Base-by-base conservation (phyloP, 1,140 invertebrate species). In the Latrodectus geometricus region DNA sequence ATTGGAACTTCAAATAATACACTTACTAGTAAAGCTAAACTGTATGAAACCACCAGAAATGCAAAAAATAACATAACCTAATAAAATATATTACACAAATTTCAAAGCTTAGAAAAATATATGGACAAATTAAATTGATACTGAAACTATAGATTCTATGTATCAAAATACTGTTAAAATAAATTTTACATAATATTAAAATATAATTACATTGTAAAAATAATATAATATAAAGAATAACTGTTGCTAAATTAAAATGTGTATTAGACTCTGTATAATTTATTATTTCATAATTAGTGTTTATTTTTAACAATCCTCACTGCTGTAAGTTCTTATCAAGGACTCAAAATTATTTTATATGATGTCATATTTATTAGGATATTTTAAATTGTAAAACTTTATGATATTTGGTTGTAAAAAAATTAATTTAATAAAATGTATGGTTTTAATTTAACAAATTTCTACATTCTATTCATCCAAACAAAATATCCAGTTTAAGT, bases 1-100 rank as follows among this genome's bases (percentile, higher is more conserved):
- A 91, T 86, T 56, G 91, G 91, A 9, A 90, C 88, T 86, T 91
- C 91, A 83, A 91, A 90, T 5, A 88, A 88, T 56, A 91, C 69
- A 9, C 90, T 90, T 9, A 90, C 79, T 17, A 90, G 86, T 87
- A 90, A 91, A 3, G 90, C 90, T 0, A 86, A 54, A 17, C 73
- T 80, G 76, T 89, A 90, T 4, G 90, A 87, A n/a, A 90, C 50
- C 5, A 90, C 74, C 54, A 91, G 35, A 75, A 86, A 86, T 0
- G 73, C 83, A 20, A 86, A 65, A 8, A 70, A 86, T 11, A 66
- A 4, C 23, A 86, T 70, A 12, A 78, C 21, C 83, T 86, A 49
- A 8, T 54, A n/a, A 21, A 8, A n/a, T n/a, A 82, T 5, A 35
- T 35, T 35, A 35, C 35, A 35, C 35, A 56, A 11, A 54, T 52